Base-by-base conservation (phyloP, 1,140 invertebrate genomes). In the Dendrolimus kikuchii region DNA sequence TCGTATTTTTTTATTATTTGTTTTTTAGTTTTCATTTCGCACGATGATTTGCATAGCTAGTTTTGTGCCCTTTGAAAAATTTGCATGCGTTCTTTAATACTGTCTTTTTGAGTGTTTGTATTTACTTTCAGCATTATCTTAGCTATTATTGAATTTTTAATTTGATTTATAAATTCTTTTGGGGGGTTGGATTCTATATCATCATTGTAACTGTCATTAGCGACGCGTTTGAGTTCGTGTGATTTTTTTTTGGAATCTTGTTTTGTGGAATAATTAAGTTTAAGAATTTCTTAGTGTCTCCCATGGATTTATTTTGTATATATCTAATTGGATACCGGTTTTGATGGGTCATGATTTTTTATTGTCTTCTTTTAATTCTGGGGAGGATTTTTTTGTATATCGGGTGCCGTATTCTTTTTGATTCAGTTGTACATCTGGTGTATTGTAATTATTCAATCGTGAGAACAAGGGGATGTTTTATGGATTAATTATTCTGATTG, bases 1-100 rank as follows among this genome's bases (percentile, higher is more conserved):
- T 70, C 77, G 80, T 77, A 81, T 86, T 68, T 82, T 84, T 74
- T 57, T 65, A 57, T 64, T 83, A 81, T 86, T 86, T 86, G 81
- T 86, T 84, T 86, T 81, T 82, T 68, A 71, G 68, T 63, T 68
- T 72, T 63, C 77, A 23, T 23, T 83, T 86, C 83, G 78, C 83
- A 86, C 81, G 83, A 66, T 74, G 80, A 82, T 85, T 86, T 83
- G 77, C 81, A 83, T 85, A 82, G 71, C 78, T 71, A 60, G 81
- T 81, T 80, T 66, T 51, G 66, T 66, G 64, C 77, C 78, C 81
- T 69, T 74, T 60, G 51, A 62, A 42, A 64, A 71, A 68, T 83
- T 83, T 83, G 71, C 81, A 85, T 85, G 83, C 78, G 64, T 79
- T 67, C 63, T 59, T 71, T 68, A 74, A n/a, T n/a, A 44, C 37